Percentiles rank a stretch among this genome's conserved stretches.
These are phyloP conservation scores for Diplazon laetatorius DNA, from an alignment of 2,888 invertebrate genomes.

Conservation along the genomic window DNA sequence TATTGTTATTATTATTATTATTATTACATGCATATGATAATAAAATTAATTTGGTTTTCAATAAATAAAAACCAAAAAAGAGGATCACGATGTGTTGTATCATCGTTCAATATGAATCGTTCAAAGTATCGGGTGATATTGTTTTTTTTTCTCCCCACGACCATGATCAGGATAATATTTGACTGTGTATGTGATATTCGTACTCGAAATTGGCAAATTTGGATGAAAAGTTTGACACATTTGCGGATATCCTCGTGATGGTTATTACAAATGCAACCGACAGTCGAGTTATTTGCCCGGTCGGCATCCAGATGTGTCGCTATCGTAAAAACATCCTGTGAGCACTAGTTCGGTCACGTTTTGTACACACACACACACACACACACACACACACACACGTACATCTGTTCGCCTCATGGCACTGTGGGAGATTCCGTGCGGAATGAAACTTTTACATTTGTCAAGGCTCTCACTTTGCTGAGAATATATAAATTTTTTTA, in stretches of 20 bases:
- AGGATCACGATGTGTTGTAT: not conserved
- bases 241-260: not conserved
- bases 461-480: not conserved
- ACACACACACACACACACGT: too few species aligned
- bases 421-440: conserved; percentile 36
- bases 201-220: not conserved
- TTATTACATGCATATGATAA: too few species aligned
- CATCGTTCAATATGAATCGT: not conserved
- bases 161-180: not conserved
- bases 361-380: too few species aligned
- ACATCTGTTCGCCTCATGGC: conserved; percentile 59
- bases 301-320: conserved; percentile 44
- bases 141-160: not conserved
- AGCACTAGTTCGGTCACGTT: not conserved
- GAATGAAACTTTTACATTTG: conserved; percentile 2
- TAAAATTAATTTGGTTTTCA: too few species aligned
- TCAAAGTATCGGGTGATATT: conserved; percentile 20
- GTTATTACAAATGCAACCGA: conserved; percentile 15
- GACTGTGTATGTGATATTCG: not conserved
- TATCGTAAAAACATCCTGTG: conserved; percentile 44
- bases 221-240: not conserved
- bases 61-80: not conserved
- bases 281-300: conserved; percentile 21
- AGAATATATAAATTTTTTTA: not conserved
- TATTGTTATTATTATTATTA: too few species aligned